Conservation (phyloP, 2,113 vertebrate genomes). For the Pygoscelis antarcticus region DNA sequence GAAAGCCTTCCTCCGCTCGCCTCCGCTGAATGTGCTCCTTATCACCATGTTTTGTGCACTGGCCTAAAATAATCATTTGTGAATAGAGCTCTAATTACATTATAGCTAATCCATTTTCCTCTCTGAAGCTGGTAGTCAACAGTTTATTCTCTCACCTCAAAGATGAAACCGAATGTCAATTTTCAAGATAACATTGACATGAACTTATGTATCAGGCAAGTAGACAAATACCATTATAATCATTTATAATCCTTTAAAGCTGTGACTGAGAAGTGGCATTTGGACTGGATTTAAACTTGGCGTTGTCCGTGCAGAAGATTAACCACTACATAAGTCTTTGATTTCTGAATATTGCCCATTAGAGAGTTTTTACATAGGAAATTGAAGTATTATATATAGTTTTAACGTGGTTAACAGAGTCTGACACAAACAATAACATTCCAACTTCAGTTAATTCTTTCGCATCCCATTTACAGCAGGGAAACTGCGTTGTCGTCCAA, state of each 20-base stretch:
- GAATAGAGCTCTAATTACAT: slow-evolving; percentile 57
- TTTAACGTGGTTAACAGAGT: slow-evolving; percentile 66
- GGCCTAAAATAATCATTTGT: slow-evolving; percentile 50
- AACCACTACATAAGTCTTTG: slow-evolving; percentile 62
- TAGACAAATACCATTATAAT: slow-evolving; percentile 75
- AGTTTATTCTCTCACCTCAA: slow-evolving; percentile 78
- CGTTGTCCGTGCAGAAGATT: slow-evolving; percentile 73
- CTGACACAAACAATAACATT: slow-evolving; percentile 75
- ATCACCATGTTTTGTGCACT: background rate
- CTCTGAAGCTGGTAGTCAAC: slow-evolving; percentile 71
- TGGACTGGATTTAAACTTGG: slow-evolving; percentile 83
- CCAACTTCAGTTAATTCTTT: slow-evolving; percentile 69
- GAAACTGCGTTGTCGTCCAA: slow-evolving; percentile 28
- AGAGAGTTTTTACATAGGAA: slow-evolving; percentile 76
- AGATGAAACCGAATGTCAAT: slow-evolving; percentile 72
- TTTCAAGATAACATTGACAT: slow-evolving; percentile 75
- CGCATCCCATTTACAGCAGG: slow-evolving; percentile 64
- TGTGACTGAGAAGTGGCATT: slow-evolving; percentile 82
- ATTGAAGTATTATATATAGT: slow-evolving; percentile 76
- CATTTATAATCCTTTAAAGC: slow-evolving; percentile 80
- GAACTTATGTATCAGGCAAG: slow-evolving; percentile 72
- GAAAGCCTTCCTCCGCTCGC: background rate
- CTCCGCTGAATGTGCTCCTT: background rate
- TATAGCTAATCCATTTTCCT: slow-evolving; percentile 67
- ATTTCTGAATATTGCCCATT: slow-evolving; percentile 68